These are phyloP conservation scores for Athetis lepigone DNA, from an alignment of 2,888 invertebrate genomes.

Conservation along the genomic window DNA sequence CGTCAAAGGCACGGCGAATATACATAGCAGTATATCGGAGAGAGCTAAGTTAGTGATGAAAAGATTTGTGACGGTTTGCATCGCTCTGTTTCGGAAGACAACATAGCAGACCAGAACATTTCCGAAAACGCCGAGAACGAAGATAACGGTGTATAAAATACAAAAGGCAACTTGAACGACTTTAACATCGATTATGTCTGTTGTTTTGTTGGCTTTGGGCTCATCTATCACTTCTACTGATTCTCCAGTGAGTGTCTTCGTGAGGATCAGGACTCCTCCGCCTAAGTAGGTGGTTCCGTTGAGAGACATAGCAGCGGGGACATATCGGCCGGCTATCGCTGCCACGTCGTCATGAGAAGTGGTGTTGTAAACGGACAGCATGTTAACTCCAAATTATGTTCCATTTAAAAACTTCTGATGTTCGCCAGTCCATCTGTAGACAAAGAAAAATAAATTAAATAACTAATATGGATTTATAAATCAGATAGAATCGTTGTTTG, in stretches of 20 bases:
- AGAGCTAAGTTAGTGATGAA: slow-evolving; percentile 97
- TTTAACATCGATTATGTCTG: slow-evolving; percentile 92
- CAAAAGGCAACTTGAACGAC: slow-evolving; percentile 94
- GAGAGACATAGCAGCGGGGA: slow-evolving; percentile 78
- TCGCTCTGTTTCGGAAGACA: slow-evolving; percentile 95
- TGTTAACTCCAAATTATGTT: slow-evolving; percentile 65
- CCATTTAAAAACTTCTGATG: slow-evolving; percentile 36
- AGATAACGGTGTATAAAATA: slow-evolving; percentile 94
- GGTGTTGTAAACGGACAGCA: slow-evolving; percentile 71
- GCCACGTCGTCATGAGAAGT: slow-evolving; percentile 69
- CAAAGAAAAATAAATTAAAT: slow-evolving; percentile 63
- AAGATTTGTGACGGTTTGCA: slow-evolving; percentile 98
- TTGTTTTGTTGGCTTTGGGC: slow-evolving; percentile 82
- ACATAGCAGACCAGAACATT: slow-evolving; percentile 96
- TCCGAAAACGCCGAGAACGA: slow-evolving; percentile 95
- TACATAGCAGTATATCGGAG: slow-evolving; percentile 96
- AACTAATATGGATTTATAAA: neutral
- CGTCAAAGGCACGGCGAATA: slow-evolving; percentile 96
- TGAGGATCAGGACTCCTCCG: slow-evolving; percentile 82
- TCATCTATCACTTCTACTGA: slow-evolving; percentile 85
- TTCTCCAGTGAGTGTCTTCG: slow-evolving; percentile 85
- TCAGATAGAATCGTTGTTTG: too few species aligned
- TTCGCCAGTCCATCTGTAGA: slow-evolving; percentile 81
- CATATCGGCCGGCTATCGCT: slow-evolving; percentile 72
- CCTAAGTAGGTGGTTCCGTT: slow-evolving; percentile 78